Base-by-base conservation (phyloP, 2,113 vertebrate genomes). In the Cairina moschata region DNA sequence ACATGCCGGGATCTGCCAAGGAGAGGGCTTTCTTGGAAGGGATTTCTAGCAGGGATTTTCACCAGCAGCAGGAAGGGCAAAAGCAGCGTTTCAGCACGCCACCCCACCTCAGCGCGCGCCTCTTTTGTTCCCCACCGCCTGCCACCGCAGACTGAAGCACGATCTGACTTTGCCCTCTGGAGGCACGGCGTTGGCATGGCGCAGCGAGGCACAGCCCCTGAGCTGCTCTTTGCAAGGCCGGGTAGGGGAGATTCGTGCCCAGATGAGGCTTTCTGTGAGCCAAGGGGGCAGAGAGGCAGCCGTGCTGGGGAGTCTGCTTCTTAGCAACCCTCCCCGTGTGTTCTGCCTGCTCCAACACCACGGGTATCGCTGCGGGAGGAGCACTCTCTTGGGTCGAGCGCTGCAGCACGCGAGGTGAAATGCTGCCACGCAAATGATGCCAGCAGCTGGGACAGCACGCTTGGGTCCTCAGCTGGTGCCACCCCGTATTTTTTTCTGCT, bases 121-220 rank as follows among this genome's bases (percentile, higher is more conserved):
- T 58, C 79, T 40, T 31, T 20, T 65, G 8, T 5, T 88, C 34
- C n/a, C 42, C 36, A 23, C 59, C 31, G 65, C 34, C 76, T 32
- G 4, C n/a, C 32, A 81, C 60, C 3, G 22, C 46, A 8, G 69
- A 67, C 80, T 0, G 4, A 95, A 96, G 92, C 77, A 82, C 3
- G 86, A 97, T 95, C 95, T 96, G 92, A 97, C 83, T 97, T 97
- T 97, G 95, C 96, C 96, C 96, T 97, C 96, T 97, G 95, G 95
- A 97, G 96, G 95, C 94, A 93, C 1, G 3, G 81, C 72, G 42
- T 81, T 91, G 94, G 95, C 95, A 97, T 88, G 93, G 92, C 94
- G 65, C 55, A 31, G 55, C 34, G 17, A 80, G 17, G 44, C 8
- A 62, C 9, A 78, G 76, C 26, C 63, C 80, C 65, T 59, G 76